Conservation (phyloP, 1,140 invertebrate genomes). For the Papilio xuthus region DNA sequence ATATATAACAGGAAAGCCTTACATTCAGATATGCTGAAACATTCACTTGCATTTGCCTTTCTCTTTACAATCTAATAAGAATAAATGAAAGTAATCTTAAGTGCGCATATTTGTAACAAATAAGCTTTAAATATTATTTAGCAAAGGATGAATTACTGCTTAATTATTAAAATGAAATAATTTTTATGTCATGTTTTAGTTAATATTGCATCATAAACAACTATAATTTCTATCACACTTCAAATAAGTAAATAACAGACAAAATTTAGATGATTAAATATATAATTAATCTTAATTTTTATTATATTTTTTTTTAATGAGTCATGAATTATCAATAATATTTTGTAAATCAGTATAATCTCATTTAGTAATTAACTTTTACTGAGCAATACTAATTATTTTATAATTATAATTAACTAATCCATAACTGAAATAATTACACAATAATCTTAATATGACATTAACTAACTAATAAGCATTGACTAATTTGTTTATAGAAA, state of each 20-base stretch:
- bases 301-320: neutral
- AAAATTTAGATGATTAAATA: neutral
- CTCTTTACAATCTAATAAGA: conserved; percentile 46
- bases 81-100: conserved; percentile 42
- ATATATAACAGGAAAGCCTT: neutral
- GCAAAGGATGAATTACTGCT: neutral
- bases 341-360: neutral
- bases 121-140: neutral
- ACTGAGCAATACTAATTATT: neutral
- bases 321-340: no score
- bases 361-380: conserved; percentile 4
- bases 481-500: neutral
- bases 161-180: neutral
- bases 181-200: neutral
- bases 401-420: neutral
- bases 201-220: neutral
- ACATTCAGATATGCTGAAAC: conserved; percentile 35
- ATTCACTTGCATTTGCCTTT: conserved; percentile 52
- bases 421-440: neutral
- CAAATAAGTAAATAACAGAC: neutral
- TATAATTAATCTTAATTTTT: neutral
- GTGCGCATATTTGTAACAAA: neutral
- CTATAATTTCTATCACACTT: neutral
- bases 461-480: neutral
- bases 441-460: neutral